A percentile compares a stretch with the other conserved stretches of the same genome.
phyloP scores from a whole-genome alignment of 2,797 vertebrate species.

The Hydrophis major region DNA sequence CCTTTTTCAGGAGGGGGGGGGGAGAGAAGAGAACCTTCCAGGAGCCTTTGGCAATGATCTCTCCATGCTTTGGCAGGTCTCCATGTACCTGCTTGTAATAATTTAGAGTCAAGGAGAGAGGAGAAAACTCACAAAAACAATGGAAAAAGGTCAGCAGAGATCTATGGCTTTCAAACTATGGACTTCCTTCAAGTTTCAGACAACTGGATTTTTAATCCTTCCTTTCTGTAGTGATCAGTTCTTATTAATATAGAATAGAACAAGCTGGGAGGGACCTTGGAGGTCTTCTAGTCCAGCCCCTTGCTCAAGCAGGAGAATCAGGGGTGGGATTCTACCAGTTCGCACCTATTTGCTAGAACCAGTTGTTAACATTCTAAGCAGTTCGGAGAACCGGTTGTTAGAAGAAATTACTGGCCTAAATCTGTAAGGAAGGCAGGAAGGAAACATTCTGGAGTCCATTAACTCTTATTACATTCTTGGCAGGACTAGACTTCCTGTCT shows the following conservation, averaged over 20 bases:
- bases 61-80: constrained; percentile 24
- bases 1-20: background rate
- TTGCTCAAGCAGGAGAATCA: too few relatives aligned
- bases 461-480: too few relatives aligned
- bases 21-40: constrained; percentile 5
- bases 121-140: background rate
- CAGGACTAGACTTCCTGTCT: too few relatives aligned
- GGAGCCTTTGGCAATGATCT: constrained; percentile 4
- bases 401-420: too few relatives aligned
- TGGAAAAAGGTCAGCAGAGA: constrained; percentile 18
- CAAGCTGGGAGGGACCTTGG: too few relatives aligned
- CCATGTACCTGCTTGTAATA: constrained; percentile 33
- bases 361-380: too few relatives aligned
- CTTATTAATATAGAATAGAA: background rate
- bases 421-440: too few relatives aligned
- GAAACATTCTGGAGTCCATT: too few relatives aligned
- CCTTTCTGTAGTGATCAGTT: background rate
- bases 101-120: constrained; percentile 12
- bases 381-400: too few relatives aligned
- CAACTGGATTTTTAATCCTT: background rate
- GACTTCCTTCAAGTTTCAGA: background rate
- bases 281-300: too few relatives aligned
- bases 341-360: too few relatives aligned
- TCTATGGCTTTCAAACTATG: constrained; percentile 2
- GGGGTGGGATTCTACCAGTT: too few relatives aligned